These are phyloP conservation scores for Plestiodon gilberti DNA, from an alignment of 2,113 vertebrate species.

Conservation along the genomic window DNA sequence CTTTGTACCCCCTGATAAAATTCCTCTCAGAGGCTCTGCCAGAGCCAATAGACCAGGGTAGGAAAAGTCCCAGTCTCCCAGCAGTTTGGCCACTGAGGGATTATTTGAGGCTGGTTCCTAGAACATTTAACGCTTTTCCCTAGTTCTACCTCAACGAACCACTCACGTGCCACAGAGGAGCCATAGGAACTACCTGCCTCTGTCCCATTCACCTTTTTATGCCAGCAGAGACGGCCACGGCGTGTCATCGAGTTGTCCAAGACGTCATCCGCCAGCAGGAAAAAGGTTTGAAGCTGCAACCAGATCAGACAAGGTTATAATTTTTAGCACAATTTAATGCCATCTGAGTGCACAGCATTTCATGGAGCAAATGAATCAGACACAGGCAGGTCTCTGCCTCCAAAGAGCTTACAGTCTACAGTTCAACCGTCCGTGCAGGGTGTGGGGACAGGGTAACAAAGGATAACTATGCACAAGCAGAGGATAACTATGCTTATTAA, in stretches of 20 bases:
- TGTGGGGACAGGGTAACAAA: no score
- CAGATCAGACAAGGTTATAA: neutral
- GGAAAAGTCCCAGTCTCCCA: neutral
- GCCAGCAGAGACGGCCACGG: conserved; percentile 92
- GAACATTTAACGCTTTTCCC: fast-evolving
- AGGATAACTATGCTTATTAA: no score
- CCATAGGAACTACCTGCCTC: neutral
- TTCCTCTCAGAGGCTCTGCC: no score
- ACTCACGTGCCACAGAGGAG: neutral
- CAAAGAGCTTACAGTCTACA: no score
- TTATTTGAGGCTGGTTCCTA: fast-evolving
- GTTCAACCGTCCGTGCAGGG: no score
- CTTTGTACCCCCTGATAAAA: no score
- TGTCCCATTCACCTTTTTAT: conserved; percentile 81
- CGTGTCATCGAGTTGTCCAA: conserved; percentile 92
- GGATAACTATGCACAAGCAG: no score
- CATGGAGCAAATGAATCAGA: no score
- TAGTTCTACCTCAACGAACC: neutral
- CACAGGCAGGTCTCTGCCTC: no score
- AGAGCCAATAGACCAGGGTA: neutral
- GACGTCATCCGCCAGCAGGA: conserved; percentile 92
- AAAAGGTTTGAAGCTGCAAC: conserved; percentile 90
- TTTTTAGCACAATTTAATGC: no score
- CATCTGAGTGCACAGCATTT: no score
- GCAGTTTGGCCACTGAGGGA: neutral